phyloP scores from a whole-genome alignment of 1,140 invertebrate genomes.

The Radopholus similis region DNA sequence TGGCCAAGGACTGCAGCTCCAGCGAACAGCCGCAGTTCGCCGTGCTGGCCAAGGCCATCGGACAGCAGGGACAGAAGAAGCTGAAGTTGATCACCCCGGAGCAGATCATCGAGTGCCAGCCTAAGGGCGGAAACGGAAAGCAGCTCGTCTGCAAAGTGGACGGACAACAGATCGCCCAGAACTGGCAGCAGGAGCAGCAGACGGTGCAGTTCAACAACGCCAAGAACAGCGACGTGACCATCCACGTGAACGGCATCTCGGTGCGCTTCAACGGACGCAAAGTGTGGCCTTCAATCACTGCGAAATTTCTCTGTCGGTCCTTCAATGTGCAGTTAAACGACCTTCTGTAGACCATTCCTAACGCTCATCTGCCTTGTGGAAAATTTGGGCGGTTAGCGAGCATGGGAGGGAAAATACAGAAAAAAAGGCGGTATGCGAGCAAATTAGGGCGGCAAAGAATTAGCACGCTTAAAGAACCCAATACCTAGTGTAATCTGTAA shows the following conservation, averaged over 20 bases:
- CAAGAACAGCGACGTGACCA: constrained; percentile 5
- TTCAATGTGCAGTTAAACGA: too few relatives aligned
- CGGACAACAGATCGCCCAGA: not conserved
- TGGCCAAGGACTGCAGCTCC: constrained; percentile 34
- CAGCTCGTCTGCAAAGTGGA: constrained; percentile 12
- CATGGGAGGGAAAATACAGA: too few relatives aligned
- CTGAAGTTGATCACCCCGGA: constrained; percentile 31
- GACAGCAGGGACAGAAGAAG: constrained; percentile 12
- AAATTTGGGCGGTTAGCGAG: too few relatives aligned
- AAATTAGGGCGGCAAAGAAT: too few relatives aligned
- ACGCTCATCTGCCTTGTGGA: too few relatives aligned
- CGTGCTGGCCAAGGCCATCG: constrained; percentile 30
- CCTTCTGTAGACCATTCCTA: too few relatives aligned
- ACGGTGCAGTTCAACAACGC: constrained; percentile 27
- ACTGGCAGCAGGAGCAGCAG: constrained; percentile 4
- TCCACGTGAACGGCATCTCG: constrained; percentile 10
- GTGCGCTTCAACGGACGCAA: constrained; percentile 30
- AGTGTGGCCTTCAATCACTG: too few relatives aligned
- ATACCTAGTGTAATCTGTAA: too few relatives aligned
- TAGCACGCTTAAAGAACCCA: too few relatives aligned
- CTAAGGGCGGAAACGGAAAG: not conserved
- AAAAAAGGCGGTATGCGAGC: too few relatives aligned
- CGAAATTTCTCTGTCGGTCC: too few relatives aligned
- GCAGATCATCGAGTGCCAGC: constrained; percentile 25
- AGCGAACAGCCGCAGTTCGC: constrained; percentile 27